Conservation (phyloP, 2,797 vertebrate genomes). For the Argyrosomus regius region DNA sequence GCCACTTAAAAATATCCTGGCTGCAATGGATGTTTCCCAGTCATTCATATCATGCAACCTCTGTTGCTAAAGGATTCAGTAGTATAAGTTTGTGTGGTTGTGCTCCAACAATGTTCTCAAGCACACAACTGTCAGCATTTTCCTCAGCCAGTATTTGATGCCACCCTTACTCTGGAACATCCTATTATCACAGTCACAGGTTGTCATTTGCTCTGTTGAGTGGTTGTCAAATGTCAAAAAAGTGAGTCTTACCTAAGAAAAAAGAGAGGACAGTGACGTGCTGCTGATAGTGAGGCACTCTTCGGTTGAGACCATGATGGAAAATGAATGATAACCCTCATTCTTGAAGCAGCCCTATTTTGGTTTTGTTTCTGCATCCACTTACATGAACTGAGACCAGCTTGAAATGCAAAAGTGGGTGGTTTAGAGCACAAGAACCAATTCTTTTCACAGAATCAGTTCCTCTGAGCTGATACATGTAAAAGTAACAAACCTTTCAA, state of each 20-base stretch:
- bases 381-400: background rate
- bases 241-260: background rate
- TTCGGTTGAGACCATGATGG: background rate
- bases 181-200: conserved; percentile 24
- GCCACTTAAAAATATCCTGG: background rate
- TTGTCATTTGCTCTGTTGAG: conserved; percentile 35
- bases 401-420: background rate
- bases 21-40: background rate
- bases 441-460: too few species aligned
- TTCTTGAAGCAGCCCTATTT: background rate
- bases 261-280: background rate
- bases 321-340: background rate
- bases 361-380: background rate
- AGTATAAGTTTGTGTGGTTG: background rate
- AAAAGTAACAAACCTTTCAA: too few species aligned
- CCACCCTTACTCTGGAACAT: conserved; percentile 4
- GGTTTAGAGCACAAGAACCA: background rate
- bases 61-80: background rate
- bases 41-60: background rate
- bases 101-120: conserved; percentile 11
- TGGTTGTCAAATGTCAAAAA: conserved; percentile 34
- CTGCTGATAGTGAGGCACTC: background rate
- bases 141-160: conserved; percentile 8
- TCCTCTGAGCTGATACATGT: too few species aligned
- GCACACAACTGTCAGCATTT: conserved; percentile 12